A percentile compares a stretch with the other conserved stretches of the same genome.
Conservation (phyloP, 2,888 invertebrate genomes). For the Callimorpha dominula region DNA sequence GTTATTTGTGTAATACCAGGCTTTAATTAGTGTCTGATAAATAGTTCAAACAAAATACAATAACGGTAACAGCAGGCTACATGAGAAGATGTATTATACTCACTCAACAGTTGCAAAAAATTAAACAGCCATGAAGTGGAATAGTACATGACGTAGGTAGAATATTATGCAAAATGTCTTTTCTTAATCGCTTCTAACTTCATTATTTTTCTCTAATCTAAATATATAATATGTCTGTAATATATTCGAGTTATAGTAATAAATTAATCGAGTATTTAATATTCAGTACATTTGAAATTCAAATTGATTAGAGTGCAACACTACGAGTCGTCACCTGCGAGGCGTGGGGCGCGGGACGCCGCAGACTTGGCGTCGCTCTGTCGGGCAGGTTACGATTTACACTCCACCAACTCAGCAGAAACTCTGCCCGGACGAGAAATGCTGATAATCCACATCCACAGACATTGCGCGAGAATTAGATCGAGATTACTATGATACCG, state of each 20-base stretch:
- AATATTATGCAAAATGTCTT: not conserved
- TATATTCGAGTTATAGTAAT: not conserved
- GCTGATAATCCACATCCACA: slow-evolving; percentile 83
- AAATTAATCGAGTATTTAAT: not conserved
- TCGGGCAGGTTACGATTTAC: slow-evolving; percentile 87
- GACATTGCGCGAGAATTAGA: slow-evolving; percentile 82
- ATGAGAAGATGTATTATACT: not conserved
- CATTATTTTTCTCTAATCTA: not conserved
- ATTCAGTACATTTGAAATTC: slow-evolving; percentile 1
- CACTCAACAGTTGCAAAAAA: not conserved
- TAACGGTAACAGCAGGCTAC: not conserved
- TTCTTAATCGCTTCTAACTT: not conserved
- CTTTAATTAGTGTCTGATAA: not conserved
- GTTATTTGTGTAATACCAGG: too few species aligned
- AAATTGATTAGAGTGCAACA: slow-evolving; percentile 46
- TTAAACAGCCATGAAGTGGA: not conserved
- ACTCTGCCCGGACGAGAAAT: slow-evolving; percentile 79
- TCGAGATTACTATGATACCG: slow-evolving; percentile 77
- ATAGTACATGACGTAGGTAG: not conserved
- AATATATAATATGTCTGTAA: too few species aligned
- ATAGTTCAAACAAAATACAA: not conserved
- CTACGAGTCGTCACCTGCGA: slow-evolving; percentile 82
- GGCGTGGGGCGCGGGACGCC: slow-evolving; percentile 64
- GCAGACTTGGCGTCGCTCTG: slow-evolving; percentile 79
- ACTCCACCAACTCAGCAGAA: slow-evolving; percentile 86